Conservation (phyloP, 2,113 vertebrate genomes). For the Irena cyanogastra region DNA sequence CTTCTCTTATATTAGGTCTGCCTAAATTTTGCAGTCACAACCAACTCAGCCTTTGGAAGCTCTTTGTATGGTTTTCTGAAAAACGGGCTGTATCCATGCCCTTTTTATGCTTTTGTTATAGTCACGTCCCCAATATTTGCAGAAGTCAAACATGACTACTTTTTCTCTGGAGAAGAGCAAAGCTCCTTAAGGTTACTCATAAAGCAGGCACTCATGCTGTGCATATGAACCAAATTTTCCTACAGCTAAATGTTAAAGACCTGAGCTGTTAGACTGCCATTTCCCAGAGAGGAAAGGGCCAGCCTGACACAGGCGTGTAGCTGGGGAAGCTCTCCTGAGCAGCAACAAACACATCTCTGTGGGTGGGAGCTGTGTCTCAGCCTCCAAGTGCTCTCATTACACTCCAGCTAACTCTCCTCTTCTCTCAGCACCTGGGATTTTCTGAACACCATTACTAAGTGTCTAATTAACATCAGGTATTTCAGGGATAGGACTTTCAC, state of each 20-base stretch:
- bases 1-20: not conserved
- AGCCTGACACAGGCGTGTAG: not conserved
- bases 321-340: not conserved
- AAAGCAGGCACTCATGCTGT: not conserved
- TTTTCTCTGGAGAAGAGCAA: not conserved
- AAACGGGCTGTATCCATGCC: not conserved
- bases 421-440: not conserved
- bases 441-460: not conserved
- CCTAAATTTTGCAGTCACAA: not conserved
- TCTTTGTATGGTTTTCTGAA: not conserved
- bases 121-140: not conserved
- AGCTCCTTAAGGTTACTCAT: not conserved
- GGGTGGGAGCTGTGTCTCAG: not conserved
- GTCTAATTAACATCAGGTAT: not conserved
- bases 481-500: not conserved
- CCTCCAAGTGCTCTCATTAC: not conserved
- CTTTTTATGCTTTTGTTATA: not conserved
- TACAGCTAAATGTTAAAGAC: not conserved
- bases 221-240: not conserved
- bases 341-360: not conserved
- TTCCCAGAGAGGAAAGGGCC: not conserved
- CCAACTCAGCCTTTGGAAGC: not conserved
- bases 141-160: not conserved
- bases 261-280: not conserved
- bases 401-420: not conserved